Evolutionary conservation across 2,888 invertebrate species (phyloP), one percentile per base, ranked within the genome.

Genomic region (Linnaemya tessellans): DNA sequence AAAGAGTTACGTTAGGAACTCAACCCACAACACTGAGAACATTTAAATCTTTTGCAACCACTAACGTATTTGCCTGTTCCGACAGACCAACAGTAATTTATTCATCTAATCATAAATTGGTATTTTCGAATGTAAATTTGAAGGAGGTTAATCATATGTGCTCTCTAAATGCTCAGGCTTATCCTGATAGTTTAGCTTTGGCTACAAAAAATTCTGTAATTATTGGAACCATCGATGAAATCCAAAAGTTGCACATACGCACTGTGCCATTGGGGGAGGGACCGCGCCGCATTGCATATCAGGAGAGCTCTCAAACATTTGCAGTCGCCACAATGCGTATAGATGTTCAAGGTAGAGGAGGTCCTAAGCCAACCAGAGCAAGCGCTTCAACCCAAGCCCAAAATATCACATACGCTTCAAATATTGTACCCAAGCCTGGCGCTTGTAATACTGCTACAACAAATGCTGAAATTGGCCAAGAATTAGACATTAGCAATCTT

Each of bases 11-110:
- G 0, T 93, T 99, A 5, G 99, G 99, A 70, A 99, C 99, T 0
- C 99, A 99, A 91, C 99, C 99, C 15, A 99, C 98, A 0, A 97
- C 97, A 15, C 93, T 99, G 77, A 94, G 96, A 85, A 97, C 97
- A 9, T 99, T 99, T 92, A 95, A 96, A 87, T 97, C 97, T 0
- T 94, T 97, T 71, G 96, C 97, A 15, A 98, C 98, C 0, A 97
- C 97, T 18, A 99, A 99, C 92, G 98, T 99, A 46, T 99, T 99
- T 93, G 99, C 99, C 25, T 99, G 99, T 92, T 99, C 98, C 0
- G 99, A 99, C 93, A 95, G 99, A 68, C 99, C 99, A 0, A 99
- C 99, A 0, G 99, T 99, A 15, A 99, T 99, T 88, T 99, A 99
- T 93, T 99, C 98, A 7, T 98, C 98, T n/a, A 99, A 99, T 93